phyloP scores from a whole-genome alignment of 1,140 invertebrate species.

The Saccostrea echinata region DNA sequence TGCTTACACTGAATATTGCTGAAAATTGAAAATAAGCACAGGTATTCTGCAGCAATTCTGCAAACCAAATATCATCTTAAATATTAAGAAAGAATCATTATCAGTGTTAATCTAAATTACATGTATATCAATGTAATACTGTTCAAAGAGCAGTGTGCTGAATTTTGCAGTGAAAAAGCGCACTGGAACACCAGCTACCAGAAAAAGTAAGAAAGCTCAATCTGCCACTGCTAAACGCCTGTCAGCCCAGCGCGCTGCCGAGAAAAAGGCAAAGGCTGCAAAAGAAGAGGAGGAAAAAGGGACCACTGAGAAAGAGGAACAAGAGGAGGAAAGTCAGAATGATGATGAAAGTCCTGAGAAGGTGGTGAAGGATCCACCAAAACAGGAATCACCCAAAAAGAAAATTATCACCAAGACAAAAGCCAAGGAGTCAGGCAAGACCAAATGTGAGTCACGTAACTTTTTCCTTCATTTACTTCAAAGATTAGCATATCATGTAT shows the following conservation, averaged over 20 bases:
- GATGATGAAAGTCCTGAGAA: constrained; percentile 43
- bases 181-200: constrained; percentile 30
- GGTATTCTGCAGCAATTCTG: too few relatives aligned
- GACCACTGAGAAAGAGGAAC: constrained; percentile 9
- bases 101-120: too few relatives aligned
- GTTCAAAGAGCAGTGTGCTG: not conserved
- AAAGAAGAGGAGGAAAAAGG: constrained; percentile 27
- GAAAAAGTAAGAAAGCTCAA: constrained; percentile 52
- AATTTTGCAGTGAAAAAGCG: constrained; percentile 1
- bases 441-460: not conserved
- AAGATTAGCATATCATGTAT: too few relatives aligned
- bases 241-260: constrained; percentile 48
- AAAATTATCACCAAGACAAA: not conserved
- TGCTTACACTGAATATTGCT: too few relatives aligned
- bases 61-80: too few relatives aligned
- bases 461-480: not conserved
- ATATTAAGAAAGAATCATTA: too few relatives aligned
- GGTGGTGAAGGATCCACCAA: constrained; percentile 9
- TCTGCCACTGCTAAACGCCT: constrained; percentile 31
- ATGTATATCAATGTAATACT: too few relatives aligned
- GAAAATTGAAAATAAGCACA: too few relatives aligned
- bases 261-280: constrained; percentile 44
- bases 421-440: not conserved
- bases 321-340: not conserved
- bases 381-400: constrained; percentile 10